Evolutionary conservation across 2,113 vertebrate genomes (phyloP).

Genomic region (Eubucco bourcierii): DNA sequence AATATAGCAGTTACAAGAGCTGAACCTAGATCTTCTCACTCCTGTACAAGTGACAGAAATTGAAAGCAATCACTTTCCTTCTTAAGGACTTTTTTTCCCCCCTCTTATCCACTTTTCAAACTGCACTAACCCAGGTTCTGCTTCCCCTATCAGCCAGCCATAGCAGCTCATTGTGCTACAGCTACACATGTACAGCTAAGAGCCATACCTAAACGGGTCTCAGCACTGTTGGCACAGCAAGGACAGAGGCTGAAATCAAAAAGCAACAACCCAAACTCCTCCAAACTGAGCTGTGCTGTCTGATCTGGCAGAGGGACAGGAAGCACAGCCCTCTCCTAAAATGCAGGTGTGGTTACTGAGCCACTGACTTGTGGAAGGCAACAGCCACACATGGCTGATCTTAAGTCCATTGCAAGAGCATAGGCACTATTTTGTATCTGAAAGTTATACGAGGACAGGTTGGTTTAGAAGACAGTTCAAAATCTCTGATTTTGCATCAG

Average conservation of each 20-base stretch:
- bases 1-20: not conserved
- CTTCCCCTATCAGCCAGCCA: not conserved
- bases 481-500: not conserved
- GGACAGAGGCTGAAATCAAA: not conserved
- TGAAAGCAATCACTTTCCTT: not conserved
- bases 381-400: rapidly evolving
- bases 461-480: not conserved
- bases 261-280: not conserved
- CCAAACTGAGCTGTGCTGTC: not conserved
- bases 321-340: not conserved
- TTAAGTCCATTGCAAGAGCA: not conserved
- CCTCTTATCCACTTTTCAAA: not conserved
- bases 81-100: not conserved
- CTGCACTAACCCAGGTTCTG: not conserved
- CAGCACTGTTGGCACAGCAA: not conserved
- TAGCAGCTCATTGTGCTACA: not conserved
- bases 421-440: not conserved
- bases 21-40: not conserved
- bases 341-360: not conserved
- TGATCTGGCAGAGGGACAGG: not conserved
- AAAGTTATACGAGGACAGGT: not conserved
- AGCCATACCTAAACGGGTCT: not conserved
- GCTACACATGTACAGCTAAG: not conserved
- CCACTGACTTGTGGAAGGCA: not conserved
- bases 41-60: not conserved